Percentiles rank a stretch among this genome's conserved stretches.
These are phyloP conservation scores for Taenioides sp. DNA, from an alignment of 2,797 vertebrate species.

Conservation along the genomic window DNA sequence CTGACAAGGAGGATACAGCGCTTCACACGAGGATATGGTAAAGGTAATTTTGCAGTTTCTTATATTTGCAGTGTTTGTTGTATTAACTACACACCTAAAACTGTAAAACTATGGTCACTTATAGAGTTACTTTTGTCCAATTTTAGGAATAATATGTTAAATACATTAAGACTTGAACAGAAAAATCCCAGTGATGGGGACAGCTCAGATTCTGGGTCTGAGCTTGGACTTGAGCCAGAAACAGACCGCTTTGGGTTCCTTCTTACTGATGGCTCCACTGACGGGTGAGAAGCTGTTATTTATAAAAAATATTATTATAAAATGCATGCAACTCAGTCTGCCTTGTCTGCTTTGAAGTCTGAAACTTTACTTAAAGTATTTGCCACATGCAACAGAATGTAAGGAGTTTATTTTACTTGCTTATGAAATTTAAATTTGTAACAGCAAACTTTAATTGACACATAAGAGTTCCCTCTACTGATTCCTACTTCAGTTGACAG, in stretches of 20 bases:
- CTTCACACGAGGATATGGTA: constrained; percentile 48
- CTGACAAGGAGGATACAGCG: constrained; percentile 25
- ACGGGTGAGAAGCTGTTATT: constrained; percentile 67
- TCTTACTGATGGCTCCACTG: constrained; percentile 70
- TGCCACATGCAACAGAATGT: not conserved
- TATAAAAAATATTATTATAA: not conserved
- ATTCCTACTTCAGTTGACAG: constrained; percentile 74
- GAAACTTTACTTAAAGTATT: not conserved
- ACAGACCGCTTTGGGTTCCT: constrained; percentile 83
- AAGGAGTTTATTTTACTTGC: not conserved
- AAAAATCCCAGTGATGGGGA: constrained; percentile 59
- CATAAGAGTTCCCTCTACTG: constrained; percentile 35
- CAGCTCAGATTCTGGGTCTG: constrained; percentile 63
- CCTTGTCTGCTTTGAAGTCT: not conserved
- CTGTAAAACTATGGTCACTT: not conserved
- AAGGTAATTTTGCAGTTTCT: constrained; percentile 49
- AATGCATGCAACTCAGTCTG: not conserved
- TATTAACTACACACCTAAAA: not conserved
- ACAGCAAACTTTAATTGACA: constrained; percentile 43
- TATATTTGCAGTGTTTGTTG: not conserved
- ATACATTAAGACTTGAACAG: constrained; percentile 40
- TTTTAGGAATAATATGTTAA: constrained; percentile 62
- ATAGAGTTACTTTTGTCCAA: not conserved
- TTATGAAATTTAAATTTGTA: not conserved
- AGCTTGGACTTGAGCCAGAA: constrained; percentile 64